Percentiles rank a stretch among this genome's conserved stretches.
phyloP scores from a whole-genome alignment of 2,113 vertebrate species.

The Myotis yumanensis region DNA sequence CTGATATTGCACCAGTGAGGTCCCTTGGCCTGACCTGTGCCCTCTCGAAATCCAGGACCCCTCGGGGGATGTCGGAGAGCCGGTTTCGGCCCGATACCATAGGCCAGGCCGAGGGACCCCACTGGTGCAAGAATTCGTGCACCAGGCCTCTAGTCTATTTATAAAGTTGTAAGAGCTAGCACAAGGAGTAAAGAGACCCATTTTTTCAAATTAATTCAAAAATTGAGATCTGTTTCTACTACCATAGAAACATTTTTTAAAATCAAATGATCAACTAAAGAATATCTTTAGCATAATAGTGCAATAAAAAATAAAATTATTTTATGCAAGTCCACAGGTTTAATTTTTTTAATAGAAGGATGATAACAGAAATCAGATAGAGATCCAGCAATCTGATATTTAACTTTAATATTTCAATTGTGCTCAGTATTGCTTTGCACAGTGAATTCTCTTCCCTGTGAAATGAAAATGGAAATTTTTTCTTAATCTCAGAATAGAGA shows the following conservation, averaged over 20 bases:
- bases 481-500: slow-evolving; percentile 27
- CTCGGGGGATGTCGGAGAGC: too few relatives aligned
- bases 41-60: too few relatives aligned
- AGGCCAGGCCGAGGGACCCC: too few relatives aligned
- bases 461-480: slow-evolving; percentile 27
- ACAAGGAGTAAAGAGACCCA: neutral
- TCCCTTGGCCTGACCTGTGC: too few relatives aligned
- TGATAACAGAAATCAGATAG: neutral
- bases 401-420: slow-evolving; percentile 28
- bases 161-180: neutral
- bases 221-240: neutral
- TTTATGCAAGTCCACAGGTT: neutral
- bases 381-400: neutral
- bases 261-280: neutral
- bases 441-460: neutral
- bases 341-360: neutral
- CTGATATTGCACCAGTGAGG: too few relatives aligned
- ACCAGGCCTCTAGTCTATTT: too few relatives aligned
- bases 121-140: too few relatives aligned
- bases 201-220: neutral
- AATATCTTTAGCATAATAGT: neutral
- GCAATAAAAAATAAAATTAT: slow-evolving; percentile 28
- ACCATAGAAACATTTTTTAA: neutral
- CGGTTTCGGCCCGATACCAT: too few relatives aligned
- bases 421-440: neutral